Base-by-base conservation (phyloP, 1,140 invertebrate species). In the Calephelis nemesis region DNA sequence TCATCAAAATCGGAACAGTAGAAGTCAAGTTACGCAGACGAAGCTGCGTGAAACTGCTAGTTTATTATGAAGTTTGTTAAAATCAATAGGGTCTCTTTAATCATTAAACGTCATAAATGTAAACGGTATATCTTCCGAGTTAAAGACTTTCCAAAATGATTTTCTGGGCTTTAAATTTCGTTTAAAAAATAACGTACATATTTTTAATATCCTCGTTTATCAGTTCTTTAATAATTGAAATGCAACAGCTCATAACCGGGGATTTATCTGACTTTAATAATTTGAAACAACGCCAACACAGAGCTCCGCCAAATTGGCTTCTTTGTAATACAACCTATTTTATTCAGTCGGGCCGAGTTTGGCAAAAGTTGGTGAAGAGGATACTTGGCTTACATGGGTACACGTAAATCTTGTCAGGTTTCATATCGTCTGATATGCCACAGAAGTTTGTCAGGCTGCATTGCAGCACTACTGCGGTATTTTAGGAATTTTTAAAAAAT, bases 261-360 rank as follows among this genome's bases (percentile, higher is more conserved):
- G 15, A 54, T 30, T 54, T 30, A 54, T 54, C 5, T 10, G 19
- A 54, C 52, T 52, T 52, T 54, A 30, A 54, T 54, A 54, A 13
- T 19, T 54, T 54, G 52, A 54, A 54, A 30, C 52, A 54, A 5
- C 3, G 52, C 52, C 52, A 54, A 54, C 19, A 30, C 5, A 9
- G 52, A 5, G 9, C 10, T 54, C 6, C 30, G 54, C 54, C 54
- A 58, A 58, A 12, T 58, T 58, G 54, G 54, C 30, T 39, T 30
- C 30, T 52, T 58, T 58, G 5, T 58, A 58, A 19, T 11, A 39
- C 54, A 58, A 58, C 19, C 10, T 12, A 58, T 58, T 58, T 58
- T 30, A 39, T 30, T 39, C 30, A 58, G 54, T 58, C 54, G 7
- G 4, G 54, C 12, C 54, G 50, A 6, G 54, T 58, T 58, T 58